Evolutionary conservation across 2,797 vertebrate species (phyloP), one percentile per base, ranked within the genome.

Genomic region (Bucorvus abyssinicus): DNA sequence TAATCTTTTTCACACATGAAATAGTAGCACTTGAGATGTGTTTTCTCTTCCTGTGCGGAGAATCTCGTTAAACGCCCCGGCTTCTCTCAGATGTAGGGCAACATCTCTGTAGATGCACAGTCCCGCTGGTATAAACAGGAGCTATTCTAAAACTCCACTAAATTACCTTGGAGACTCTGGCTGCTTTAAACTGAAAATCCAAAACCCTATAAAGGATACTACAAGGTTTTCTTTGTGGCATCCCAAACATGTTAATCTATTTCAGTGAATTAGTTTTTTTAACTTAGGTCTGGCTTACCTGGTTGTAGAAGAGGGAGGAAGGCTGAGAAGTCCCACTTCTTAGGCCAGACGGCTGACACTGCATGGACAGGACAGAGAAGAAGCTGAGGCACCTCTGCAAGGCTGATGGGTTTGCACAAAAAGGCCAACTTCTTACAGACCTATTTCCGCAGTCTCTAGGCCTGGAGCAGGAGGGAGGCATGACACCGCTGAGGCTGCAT

Each of bases 21-120:
- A 44, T 12, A 75, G 68, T 71, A 89, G 17, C 7, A 49, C 21
- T 84, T 90, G 59, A 76, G 94, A 63, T 76, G 21, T 45, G 20
- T 6, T 76, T 74, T 84, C 45, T 59, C 5, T 42, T 60, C 60
- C 59, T 30, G 7, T 67, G 26, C 76, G 40, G 29, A 84, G 12
- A 77, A 40, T 71, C 57, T 64, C 56, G 9, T 89, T 87, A 56
- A 44, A 59, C 80, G 60, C 21, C 57, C 47, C 78, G 81, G 22
- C 90, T 92, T 74, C n/a, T 87, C 56, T 94, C 57, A 71, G 45
- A 95, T 92, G 60, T 94, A 96, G 94, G 90, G 61, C 90, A 87
- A 14, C 69, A 61, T 89, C 71, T 87, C 68, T 83, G 60, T 55
- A 75, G 90, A 69, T 57, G 38, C 32, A 32, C 10, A 83, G 75